phyloP scores from a whole-genome alignment of 2,113 vertebrate species.

The Trichechus manatus region DNA sequence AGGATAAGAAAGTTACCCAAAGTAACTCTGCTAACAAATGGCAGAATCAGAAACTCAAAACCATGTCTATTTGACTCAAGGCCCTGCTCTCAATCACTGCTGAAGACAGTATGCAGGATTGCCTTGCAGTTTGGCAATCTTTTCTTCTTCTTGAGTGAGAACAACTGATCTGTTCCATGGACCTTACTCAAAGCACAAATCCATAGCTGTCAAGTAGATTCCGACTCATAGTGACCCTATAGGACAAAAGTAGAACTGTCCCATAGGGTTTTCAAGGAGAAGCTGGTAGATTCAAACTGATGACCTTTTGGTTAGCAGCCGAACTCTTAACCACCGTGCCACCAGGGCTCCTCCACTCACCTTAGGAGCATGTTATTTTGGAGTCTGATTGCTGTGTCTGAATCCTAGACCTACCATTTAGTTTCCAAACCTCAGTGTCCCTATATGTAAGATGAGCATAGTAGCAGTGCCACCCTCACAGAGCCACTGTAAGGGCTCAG shows the following conservation, averaged over 20 bases:
- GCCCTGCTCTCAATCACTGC: background rate
- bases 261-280: too few relatives aligned
- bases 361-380: fast-evolving
- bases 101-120: background rate
- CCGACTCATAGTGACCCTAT: too few relatives aligned
- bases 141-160: background rate
- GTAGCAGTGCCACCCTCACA: background rate
- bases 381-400: background rate
- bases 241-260: too few relatives aligned
- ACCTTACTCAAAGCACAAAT: background rate
- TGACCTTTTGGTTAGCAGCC: too few relatives aligned
- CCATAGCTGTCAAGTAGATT: too few relatives aligned
- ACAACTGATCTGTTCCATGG: background rate
- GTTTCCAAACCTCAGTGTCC: background rate
- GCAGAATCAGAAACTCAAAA: background rate
- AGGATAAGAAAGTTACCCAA: background rate
- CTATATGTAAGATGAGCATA: background rate
- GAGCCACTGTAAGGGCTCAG: background rate
- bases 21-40: background rate
- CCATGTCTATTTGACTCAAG: background rate
- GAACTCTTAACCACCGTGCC: too few relatives aligned
- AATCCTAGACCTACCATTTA: background rate
- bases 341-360: too few relatives aligned
- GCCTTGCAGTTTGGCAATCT: background rate
- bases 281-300: too few relatives aligned